Evolutionary conservation across 2,888 invertebrate genomes (phyloP), one percentile per base, ranked within the genome.

Genomic region (Erannis defoliaria): DNA sequence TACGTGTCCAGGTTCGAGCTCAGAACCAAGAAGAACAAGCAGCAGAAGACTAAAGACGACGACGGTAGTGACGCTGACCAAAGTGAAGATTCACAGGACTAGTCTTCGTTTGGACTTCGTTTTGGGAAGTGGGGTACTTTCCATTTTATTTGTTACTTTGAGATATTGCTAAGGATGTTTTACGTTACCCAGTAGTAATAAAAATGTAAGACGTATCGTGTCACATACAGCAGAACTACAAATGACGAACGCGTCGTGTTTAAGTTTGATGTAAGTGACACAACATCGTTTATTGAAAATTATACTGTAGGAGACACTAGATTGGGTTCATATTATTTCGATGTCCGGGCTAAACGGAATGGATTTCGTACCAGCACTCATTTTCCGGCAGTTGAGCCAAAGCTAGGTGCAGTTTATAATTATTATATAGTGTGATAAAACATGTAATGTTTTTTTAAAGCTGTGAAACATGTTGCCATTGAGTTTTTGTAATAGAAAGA

Each of bases 1-100:
- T 78, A 85, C 62, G 73, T 82, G 1, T 64, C 80, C 14, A 83
- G 77, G 55, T 90, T 78, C 51, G 80, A 85, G 62, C 14, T 74
- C 6, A 77, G 85, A 19, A 43, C 53, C 26, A 75, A 75, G 53
- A 73, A 75, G 49, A n/a, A 14, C 56, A 70, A 61, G 33, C 42
- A 61, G 33, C 42, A 29, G n/a, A 60, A 54, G 26, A 21, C 42
- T 8, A 48, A 48, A 19, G 70, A 58, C 38, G 69, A 71, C 5
- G 67, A 55, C 0, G 74, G 75, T 12, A 79, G 73, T 35, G 78
- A 77, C 1, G 76, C 73, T 1, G 62, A 57, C 42, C 62, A 57
- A 14, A 62, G 65, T 14, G 82, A 82, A 23, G 73, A 75, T 51
- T 79, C 80, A 21, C 78, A 76, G 49, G 72, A 80, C 50, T 81